Percentiles rank a stretch among this genome's conserved stretches.
These are phyloP conservation scores for Apamea epomidion DNA, from an alignment of 2,888 invertebrate species.

Conservation along the genomic window DNA sequence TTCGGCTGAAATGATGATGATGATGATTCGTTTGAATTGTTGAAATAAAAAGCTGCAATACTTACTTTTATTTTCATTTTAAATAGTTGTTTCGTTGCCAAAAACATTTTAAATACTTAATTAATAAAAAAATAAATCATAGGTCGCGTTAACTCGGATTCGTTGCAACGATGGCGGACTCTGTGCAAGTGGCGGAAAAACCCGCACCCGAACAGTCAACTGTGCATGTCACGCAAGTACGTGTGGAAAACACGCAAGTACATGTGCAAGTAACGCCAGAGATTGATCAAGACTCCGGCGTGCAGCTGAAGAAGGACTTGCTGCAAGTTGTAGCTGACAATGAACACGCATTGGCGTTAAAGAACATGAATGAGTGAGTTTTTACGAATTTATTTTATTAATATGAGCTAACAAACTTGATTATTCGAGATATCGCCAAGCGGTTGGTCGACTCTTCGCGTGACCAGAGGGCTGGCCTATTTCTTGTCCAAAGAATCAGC, in stretches of 20 bases:
- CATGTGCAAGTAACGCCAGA: constrained; percentile 35
- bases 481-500: background rate
- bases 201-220: constrained; percentile 30
- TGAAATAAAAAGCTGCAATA: background rate
- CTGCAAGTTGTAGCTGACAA: constrained; percentile 53
- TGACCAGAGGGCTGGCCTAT: background rate
- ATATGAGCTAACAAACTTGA: background rate
- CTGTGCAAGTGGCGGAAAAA: constrained; percentile 79
- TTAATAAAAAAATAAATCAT: constrained; percentile 51
- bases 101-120: constrained; percentile 50
- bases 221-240: constrained; percentile 36
- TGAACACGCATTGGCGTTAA: constrained; percentile 19
- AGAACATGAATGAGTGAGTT: constrained; percentile 54
- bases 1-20: no score
- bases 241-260: constrained; percentile 65
- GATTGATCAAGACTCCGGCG: constrained; percentile 55
- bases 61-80: background rate
- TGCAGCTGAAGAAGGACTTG: constrained; percentile 50
- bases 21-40: background rate
- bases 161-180: constrained; percentile 78
- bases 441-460: background rate
- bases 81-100: constrained; percentile 42
- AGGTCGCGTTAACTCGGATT: constrained; percentile 67
- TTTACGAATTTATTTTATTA: background rate
- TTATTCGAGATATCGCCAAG: background rate